Base-by-base conservation (phyloP, 2,888 invertebrate genomes). In the Lasioglossum vierecki region DNA sequence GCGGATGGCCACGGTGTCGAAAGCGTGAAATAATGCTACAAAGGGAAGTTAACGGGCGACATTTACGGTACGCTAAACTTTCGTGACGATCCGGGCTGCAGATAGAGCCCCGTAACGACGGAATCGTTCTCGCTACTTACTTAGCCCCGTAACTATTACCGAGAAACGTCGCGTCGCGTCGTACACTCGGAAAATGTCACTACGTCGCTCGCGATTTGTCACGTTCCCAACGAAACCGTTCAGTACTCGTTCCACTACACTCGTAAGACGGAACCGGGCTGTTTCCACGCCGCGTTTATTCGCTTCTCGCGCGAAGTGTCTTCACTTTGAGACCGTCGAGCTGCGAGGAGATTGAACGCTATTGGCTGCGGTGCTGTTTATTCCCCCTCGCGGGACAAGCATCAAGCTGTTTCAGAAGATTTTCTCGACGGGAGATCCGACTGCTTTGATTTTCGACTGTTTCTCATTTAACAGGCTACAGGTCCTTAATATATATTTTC, bases 61-160 rank as follows among this genome's bases (percentile, higher is more conserved):
- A 89, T 87, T 89, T 83, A 83, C 79, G 80, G 84, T 84, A 82
- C 80, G 82, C 77, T 88, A 85, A 84, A 81, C 82, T 83, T 80
- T 85, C 77, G 68, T 77, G 82, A 88, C 82, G 88, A 76, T 81
- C 63, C 74, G 70, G 79, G n/a, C 80, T 53, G 74, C 73, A 75
- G 82, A 84, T 83, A 76, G 63, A 83, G 71, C 15, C 11, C 63
- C 57, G 75, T 79, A 84, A 89, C 84, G 80, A 71, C 79, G 78
- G 75, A 82, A 82, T 79, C 78, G 83, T 85, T 88, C 88, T 85
- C 83, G 78, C 85, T 70, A 57, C 79, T 82, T 82, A 83, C 30
- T 57, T 57, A 57, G 70, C 76, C 49, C 53, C 70, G 80, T 66
- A 68, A 71, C 70, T 49, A 75, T 78, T 57, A 76, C 76, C 73